Evolutionary conservation across 2,888 invertebrate species (phyloP).

Genomic region (Argynnis bischoffii): DNA sequence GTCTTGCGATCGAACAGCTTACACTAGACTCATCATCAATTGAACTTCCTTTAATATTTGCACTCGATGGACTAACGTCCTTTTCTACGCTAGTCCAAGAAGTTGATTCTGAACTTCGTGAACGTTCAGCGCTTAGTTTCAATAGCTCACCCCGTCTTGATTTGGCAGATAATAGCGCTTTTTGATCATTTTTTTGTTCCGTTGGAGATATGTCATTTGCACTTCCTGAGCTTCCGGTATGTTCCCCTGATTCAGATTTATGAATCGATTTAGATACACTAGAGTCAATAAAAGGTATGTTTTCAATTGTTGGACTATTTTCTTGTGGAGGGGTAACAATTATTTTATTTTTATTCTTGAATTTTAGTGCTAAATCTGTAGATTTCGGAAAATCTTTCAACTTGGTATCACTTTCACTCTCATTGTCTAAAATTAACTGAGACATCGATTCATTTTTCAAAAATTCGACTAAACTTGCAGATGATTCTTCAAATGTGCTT

Average conservation of each 20-base stretch:
- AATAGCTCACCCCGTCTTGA: conserved; percentile 80
- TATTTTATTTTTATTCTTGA: conserved; percentile 82
- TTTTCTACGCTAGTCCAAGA: conserved; percentile 92
- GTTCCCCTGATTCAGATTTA: conserved; percentile 72
- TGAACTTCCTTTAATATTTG: conserved; percentile 85
- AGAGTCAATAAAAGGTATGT: conserved; percentile 73
- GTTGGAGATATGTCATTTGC: conserved; percentile 70
- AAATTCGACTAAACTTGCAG: conserved; percentile 78
- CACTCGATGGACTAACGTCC: conserved; percentile 84
- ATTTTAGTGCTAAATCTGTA: conserved; percentile 68
- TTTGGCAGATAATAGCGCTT: conserved; percentile 71
- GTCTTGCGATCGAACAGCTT: conserved; percentile 90
- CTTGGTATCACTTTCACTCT: conserved; percentile 68
- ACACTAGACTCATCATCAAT: conserved; percentile 88
- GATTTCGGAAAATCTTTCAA: conserved; percentile 55
- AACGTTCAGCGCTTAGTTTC: conserved; percentile 88
- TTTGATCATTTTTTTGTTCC: conserved; percentile 64
- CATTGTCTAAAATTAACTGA: conserved; percentile 66
- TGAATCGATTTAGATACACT: conserved; percentile 66
- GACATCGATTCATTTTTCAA: conserved; percentile 72
- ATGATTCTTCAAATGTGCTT: conserved; percentile 83
- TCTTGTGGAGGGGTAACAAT: conserved; percentile 84
- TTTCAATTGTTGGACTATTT: conserved; percentile 83
- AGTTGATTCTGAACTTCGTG: conserved; percentile 89
- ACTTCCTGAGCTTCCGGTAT: conserved; percentile 73